These are phyloP conservation scores for Smutsia gigantea DNA, from an alignment of 2,797 vertebrate genomes.

Conservation along the genomic window DNA sequence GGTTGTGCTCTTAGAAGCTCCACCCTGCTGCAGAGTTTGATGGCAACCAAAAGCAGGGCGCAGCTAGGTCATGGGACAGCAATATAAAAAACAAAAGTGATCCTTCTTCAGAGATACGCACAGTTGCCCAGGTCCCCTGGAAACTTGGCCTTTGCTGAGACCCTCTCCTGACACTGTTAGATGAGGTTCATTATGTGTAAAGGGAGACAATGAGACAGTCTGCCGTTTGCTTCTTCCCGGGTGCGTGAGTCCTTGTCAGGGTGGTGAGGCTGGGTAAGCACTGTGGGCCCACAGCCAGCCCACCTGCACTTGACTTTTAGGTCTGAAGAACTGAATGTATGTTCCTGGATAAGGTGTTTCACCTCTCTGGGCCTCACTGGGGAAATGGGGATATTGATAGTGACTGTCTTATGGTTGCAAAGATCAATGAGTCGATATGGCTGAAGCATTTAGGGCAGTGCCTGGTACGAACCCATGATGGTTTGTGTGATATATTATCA, in stretches of 20 bases:
- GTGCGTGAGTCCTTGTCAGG: rapidly evolving
- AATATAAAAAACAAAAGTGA: background rate
- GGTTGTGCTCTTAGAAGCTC: background rate
- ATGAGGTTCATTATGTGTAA: background rate
- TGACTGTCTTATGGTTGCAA: background rate
- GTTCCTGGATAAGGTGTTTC: background rate
- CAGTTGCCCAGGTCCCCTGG: background rate
- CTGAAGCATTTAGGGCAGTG: background rate
- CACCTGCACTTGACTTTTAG: background rate
- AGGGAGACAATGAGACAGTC: background rate
- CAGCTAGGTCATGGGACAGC: too few relatives aligned
- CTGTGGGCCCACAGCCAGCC: background rate
- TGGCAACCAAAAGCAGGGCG: background rate
- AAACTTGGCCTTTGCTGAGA: background rate
- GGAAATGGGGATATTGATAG: background rate
- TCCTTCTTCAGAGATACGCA: background rate
- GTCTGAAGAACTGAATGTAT: background rate
- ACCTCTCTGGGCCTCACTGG: background rate
- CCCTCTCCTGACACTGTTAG: background rate
- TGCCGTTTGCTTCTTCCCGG: background rate
- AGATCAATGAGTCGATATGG: background rate
- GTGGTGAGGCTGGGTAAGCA: background rate
- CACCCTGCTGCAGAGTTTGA: background rate
- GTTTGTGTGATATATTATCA: too few relatives aligned
- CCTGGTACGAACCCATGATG: background rate